Evolutionary conservation across 2,797 vertebrate species (phyloP).

Genomic region (Lutjanus argentimaculatus): DNA sequence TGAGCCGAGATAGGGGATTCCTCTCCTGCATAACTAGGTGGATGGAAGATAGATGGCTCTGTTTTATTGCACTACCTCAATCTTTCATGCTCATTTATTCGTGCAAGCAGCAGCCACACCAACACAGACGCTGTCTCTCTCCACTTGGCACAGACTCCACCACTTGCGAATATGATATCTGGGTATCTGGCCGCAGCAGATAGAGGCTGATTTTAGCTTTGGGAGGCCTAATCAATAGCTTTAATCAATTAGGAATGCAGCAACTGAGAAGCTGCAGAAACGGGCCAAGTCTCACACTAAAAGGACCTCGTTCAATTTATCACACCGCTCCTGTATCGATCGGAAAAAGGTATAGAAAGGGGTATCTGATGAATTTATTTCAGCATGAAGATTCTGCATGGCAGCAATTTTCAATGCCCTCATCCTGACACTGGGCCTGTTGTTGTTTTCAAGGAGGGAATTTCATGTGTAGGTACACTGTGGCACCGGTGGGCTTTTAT

Average conservation of each 20-base stretch:
- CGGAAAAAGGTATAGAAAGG: slow-evolving; percentile 41
- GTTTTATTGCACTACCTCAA: slow-evolving; percentile 17
- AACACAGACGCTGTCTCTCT: slow-evolving; percentile 19
- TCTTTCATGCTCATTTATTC: slow-evolving; percentile 34
- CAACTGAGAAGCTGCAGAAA: slow-evolving; percentile 53
- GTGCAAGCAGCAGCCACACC: background rate
- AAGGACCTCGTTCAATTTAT: slow-evolving; percentile 59
- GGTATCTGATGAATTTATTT: slow-evolving; percentile 49
- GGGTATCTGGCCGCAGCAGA: slow-evolving; percentile 53
- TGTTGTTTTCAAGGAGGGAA: slow-evolving; percentile 7
- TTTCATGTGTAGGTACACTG: background rate
- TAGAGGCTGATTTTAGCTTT: slow-evolving; percentile 48
- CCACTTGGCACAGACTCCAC: slow-evolving; percentile 42
- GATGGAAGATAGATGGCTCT: slow-evolving; percentile 55
- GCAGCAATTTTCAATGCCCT: slow-evolving; percentile 3
- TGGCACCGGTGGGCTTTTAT: slow-evolving; percentile 23
- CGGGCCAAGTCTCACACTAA: slow-evolving; percentile 52
- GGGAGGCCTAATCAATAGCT: slow-evolving; percentile 68
- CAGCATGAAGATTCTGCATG: background rate
- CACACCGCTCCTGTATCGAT: slow-evolving; percentile 53
- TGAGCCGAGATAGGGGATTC: slow-evolving; percentile 70
- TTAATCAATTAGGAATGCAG: slow-evolving; percentile 77
- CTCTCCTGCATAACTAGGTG: slow-evolving; percentile 62
- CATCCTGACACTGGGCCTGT: background rate
- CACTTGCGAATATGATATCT: slow-evolving; percentile 53